Evolutionary conservation across 2,888 invertebrate species (phyloP).

Genomic region (Apotomis capreana): DNA sequence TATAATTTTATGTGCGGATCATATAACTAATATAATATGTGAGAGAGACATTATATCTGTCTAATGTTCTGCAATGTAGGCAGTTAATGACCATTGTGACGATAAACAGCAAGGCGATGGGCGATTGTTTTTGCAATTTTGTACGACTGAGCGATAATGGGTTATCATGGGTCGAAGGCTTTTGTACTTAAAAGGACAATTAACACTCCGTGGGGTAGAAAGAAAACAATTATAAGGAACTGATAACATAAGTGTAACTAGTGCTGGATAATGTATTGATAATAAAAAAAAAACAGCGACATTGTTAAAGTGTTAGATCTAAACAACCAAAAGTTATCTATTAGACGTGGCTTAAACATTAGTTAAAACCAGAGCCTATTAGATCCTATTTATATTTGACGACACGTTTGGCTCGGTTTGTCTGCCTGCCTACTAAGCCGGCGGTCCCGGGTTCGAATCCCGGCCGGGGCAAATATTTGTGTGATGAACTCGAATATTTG

Average conservation of each 20-base stretch:
- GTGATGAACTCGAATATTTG: too few species aligned
- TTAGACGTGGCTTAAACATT: too few species aligned
- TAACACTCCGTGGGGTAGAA: slow-evolving; percentile 29
- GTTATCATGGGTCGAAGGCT: slow-evolving; percentile 33
- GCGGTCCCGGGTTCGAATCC: too few species aligned
- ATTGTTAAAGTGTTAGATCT: too few species aligned
- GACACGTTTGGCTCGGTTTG: too few species aligned
- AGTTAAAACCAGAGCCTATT: too few species aligned
- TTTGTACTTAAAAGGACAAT: slow-evolving; percentile 34
- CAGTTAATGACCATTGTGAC: background rate
- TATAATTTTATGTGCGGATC: background rate
- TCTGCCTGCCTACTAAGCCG: too few species aligned
- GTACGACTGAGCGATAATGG: slow-evolving; percentile 21
- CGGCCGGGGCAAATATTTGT: too few species aligned
- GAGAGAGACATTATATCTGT: background rate
- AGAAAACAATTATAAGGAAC: slow-evolving; percentile 14
- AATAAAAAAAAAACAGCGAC: too few species aligned
- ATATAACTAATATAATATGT: background rate
- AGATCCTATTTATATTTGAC: too few species aligned
- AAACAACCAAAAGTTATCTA: too few species aligned
- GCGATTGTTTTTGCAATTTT: slow-evolving; percentile 28
- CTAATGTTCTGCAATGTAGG: slow-evolving; percentile 5
- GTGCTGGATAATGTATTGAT: background rate
- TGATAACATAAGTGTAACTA: background rate
- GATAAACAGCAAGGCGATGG: background rate